A percentile compares a stretch with the other conserved stretches of the same genome.
These are phyloP conservation scores for Atherinomorus stipes DNA, from an alignment of 2,113 vertebrate species.

Conservation along the genomic window DNA sequence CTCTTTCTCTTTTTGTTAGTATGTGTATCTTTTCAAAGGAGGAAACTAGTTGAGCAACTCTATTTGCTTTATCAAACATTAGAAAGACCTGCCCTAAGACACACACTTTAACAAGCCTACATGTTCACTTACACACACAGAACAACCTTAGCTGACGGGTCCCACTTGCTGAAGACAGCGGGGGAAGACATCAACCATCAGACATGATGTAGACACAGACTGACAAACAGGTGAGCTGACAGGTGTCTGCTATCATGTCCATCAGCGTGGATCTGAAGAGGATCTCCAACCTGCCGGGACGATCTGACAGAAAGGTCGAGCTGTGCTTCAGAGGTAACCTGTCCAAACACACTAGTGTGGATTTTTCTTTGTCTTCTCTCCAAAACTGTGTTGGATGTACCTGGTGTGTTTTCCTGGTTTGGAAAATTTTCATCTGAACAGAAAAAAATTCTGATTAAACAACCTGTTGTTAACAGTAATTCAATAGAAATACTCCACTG, in stretches of 20 bases:
- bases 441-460: no score
- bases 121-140: conserved; percentile 14
- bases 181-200: not conserved
- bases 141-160: conserved; percentile 21
- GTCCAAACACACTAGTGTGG: not conserved
- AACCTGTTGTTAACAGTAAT: no score
- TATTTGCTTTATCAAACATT: conserved; percentile 74
- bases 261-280: conserved; percentile 84
- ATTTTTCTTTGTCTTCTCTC: not conserved
- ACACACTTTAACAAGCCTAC: conserved; percentile 25
- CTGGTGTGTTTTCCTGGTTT: not conserved
- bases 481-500: no score
- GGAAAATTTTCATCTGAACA: not conserved
- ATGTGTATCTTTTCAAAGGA: conserved; percentile 17
- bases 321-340: conserved; percentile 88
- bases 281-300: conserved; percentile 87
- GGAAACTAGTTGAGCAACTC: conserved; percentile 70
- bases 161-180: not conserved
- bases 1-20: conserved; percentile 1
- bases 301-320: conserved; percentile 87
- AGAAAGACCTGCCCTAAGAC: conserved; percentile 57
- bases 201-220: conserved; percentile 4
- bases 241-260: conserved; percentile 82
- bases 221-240: not conserved
- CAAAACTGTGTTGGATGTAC: not conserved